A percentile compares a stretch with the other conserved stretches of the same genome.
Evolutionary conservation across 2,113 vertebrate genomes (phyloP).

Genomic region (Cettia cetti): DNA sequence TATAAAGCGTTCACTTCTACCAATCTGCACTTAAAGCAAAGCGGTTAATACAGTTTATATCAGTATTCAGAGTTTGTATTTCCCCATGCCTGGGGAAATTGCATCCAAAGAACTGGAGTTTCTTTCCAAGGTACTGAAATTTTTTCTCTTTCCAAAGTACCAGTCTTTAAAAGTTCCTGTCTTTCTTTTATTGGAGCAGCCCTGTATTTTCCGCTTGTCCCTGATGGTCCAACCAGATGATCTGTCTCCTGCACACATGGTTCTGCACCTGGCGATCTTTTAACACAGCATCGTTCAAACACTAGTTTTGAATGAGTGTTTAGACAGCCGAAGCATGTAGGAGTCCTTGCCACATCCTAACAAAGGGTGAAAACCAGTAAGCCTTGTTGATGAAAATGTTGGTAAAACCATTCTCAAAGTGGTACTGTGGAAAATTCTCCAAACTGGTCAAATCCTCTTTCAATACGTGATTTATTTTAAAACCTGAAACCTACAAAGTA

Average conservation of each 20-base stretch:
- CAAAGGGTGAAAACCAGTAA: background rate
- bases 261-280: rapidly evolving
- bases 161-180: background rate
- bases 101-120: background rate
- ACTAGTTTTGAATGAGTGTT: background rate
- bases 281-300: background rate
- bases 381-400: background rate
- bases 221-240: background rate
- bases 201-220: background rate
- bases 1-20: rapidly evolving
- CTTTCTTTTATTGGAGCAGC: background rate
- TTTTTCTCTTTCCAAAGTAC: background rate
- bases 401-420: background rate
- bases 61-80: background rate
- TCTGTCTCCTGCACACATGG: background rate
- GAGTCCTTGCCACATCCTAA: background rate
- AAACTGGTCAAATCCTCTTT: background rate
- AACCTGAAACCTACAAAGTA: rapidly evolving
- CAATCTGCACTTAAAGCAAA: background rate
- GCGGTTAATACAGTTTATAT: background rate
- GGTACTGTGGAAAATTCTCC: background rate
- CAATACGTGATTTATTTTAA: background rate
- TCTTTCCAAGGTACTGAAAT: background rate
- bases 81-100: rapidly evolving
- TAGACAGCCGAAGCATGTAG: background rate